Evolutionary conservation across 2,113 vertebrate species (phyloP).

Genomic region (Cisticola juncidis): DNA sequence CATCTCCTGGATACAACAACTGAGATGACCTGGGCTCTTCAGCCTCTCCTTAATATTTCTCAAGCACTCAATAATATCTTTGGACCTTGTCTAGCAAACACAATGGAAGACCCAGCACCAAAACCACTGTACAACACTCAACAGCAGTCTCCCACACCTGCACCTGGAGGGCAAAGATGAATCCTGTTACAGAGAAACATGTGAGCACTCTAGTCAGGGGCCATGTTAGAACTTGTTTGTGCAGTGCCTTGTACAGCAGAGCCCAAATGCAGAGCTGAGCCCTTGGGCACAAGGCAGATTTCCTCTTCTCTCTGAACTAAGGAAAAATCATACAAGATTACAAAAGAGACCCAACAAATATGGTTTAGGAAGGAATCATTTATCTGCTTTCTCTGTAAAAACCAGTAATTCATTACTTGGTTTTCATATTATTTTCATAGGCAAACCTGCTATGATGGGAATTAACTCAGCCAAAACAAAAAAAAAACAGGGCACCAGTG

Average conservation of each 20-base stretch:
- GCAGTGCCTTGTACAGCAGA: background rate
- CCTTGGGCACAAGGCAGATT: background rate
- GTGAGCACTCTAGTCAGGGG: background rate
- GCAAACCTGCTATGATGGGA: background rate
- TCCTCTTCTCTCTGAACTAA: background rate
- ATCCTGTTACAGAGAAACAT: background rate
- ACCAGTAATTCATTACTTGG: background rate
- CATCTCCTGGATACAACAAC: background rate
- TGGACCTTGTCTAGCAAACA: background rate
- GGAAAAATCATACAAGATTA: background rate
- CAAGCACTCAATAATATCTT: background rate
- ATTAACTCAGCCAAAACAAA: background rate
- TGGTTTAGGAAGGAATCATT: background rate
- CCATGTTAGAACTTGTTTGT: constrained; percentile 6
- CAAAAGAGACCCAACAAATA: background rate
- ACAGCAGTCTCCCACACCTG: constrained; percentile 19
- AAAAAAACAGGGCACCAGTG: background rate
- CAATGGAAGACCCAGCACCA: background rate
- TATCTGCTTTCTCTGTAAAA: background rate
- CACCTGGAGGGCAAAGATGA: constrained; percentile 10
- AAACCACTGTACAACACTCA: background rate
- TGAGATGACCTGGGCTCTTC: background rate
- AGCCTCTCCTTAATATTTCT: background rate
- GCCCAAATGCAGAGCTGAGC: background rate
- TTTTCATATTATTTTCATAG: background rate